Percentiles rank a stretch among this genome's conserved stretches.
Evolutionary conservation across 2,113 vertebrate genomes (phyloP).

Genomic region (Pelecanoides urinatrix): DNA sequence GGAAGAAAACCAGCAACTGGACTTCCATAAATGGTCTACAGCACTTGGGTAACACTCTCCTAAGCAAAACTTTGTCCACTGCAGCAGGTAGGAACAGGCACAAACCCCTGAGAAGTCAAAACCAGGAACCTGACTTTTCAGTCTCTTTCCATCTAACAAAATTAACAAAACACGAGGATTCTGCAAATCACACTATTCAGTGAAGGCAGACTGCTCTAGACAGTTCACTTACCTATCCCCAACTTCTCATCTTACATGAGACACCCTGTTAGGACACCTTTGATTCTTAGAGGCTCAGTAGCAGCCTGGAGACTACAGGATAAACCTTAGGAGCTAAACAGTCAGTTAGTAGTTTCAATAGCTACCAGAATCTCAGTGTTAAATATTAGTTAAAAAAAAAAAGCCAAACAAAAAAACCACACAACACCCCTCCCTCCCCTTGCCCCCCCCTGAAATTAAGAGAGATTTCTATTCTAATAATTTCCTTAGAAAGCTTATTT

Average conservation of each 20-base stretch:
- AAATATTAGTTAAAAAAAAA: neutral
- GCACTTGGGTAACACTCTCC: neutral
- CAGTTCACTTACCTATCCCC: neutral
- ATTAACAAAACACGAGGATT: neutral
- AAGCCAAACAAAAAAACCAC: neutral
- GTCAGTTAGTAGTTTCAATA: neutral
- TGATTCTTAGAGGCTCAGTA: neutral
- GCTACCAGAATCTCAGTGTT: neutral
- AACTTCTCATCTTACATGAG: neutral
- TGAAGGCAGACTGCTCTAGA: neutral
- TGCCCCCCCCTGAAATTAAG: neutral
- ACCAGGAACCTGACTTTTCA: neutral
- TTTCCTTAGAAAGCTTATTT: neutral
- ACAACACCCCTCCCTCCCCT: too few species aligned
- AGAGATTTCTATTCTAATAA: neutral
- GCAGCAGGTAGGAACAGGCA: neutral
- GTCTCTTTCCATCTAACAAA: neutral
- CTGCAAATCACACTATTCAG: neutral
- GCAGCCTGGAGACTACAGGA: neutral
- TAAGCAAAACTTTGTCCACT: neutral
- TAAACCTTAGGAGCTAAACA: neutral
- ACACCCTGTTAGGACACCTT: neutral
- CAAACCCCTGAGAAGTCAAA: neutral
- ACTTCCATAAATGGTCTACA: neutral
- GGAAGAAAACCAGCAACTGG: neutral